Evolutionary conservation across 2,888 invertebrate species (phyloP), one percentile per base, ranked within the genome.

Genomic region (Apoda limacodes): DNA sequence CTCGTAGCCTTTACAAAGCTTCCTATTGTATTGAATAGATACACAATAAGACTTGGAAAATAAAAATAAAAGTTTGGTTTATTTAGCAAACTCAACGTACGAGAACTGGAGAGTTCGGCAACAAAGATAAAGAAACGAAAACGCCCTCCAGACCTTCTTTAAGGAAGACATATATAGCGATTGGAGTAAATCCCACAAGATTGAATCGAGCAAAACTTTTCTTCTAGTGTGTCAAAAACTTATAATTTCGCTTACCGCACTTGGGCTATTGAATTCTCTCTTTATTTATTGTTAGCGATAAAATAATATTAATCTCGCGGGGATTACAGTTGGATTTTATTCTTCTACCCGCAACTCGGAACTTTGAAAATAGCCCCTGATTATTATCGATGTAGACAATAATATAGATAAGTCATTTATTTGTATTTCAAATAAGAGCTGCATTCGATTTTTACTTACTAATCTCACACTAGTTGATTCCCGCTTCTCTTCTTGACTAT

Each of bases 291-390:
- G 75, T 74, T 60, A 54, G 66, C 70, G 75, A 80, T 80, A 78
- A 80, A 80, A 80, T 75, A 76, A 78, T 80, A 80, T 80, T 80
- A 80, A 80, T 76, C 78, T 71, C 72, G 54, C 35, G 74, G 65
- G 80, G 65, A 75, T 76, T 71, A 66, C 55, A 51, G 51, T 53
- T 54, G 71, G 75, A 74, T 78, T 78, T 75, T 63, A 69, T 75
- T 71, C 74, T 69, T 67, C 60, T 66, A 58, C 49, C 64, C 60
- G 52, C 68, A 60, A 66, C 43, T 65, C 50, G 59, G 56, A 70
- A 70, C 61, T 70, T 69, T 42, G 60, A 62, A 60, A 66, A 67
- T 70, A 68, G 56, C 67, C 60, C 55, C 55, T 54, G 63, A 71
- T 58, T 59, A 63, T 59, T 60, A 52, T 52, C 43, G 41, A 35